Percentiles rank a stretch among this genome's conserved stretches.
Evolutionary conservation across 2,888 invertebrate genomes (phyloP).

Genomic region (Auanema sp.): DNA sequence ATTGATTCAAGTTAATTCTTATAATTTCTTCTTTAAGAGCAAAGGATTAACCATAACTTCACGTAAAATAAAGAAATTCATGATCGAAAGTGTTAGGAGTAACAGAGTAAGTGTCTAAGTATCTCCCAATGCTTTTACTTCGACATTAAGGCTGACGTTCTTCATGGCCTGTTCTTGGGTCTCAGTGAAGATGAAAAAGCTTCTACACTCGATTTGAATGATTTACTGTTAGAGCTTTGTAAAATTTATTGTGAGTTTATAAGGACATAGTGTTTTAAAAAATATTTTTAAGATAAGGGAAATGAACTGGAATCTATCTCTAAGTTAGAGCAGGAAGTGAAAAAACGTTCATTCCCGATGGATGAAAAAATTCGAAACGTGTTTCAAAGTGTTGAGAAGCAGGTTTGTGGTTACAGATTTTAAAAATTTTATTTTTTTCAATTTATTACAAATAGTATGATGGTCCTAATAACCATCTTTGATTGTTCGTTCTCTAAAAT

Average conservation of each 20-base stretch:
- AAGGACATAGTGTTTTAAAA: not conserved
- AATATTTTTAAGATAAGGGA: constrained; percentile 14
- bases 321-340: constrained; percentile 9
- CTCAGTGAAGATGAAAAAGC: constrained; percentile 2
- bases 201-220: constrained; percentile 9
- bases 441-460: no score
- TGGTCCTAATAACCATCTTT: no score
- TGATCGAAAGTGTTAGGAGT: no score
- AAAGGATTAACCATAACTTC: no score
- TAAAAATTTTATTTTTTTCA: no score
- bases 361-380: constrained; percentile 11
- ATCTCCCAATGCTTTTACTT: no score
- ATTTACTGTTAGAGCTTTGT: constrained; percentile 12
- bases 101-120: no score
- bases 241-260: constrained; percentile 16
- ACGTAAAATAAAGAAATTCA: no score
- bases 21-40: no score
- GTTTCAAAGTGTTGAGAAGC: constrained; percentile 10
- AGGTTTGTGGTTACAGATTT: not conserved
- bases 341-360: constrained; percentile 16
- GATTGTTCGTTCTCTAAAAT: no score
- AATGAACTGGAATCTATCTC: constrained; percentile 6
- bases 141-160: constrained; percentile 18
- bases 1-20: no score
- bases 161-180: constrained; percentile 6